Base-by-base conservation (phyloP, 1,140 invertebrate genomes). In the Ceratoteleas bidentatus region DNA sequence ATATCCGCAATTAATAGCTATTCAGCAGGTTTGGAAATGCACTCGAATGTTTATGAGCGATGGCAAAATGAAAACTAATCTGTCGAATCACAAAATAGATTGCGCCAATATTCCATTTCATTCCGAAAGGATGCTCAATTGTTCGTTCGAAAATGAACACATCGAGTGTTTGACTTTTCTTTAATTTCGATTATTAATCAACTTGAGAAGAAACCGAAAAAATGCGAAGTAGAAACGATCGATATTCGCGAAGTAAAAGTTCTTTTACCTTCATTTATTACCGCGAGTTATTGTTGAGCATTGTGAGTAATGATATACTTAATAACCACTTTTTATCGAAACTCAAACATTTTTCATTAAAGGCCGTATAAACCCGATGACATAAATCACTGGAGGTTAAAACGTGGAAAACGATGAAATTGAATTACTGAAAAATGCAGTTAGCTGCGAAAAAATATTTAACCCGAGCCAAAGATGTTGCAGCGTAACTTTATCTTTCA, bases 401-500 rank as follows among this genome's bases (percentile, higher is more conserved):
- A 52, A 56, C 38, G 73, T 62, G 47, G 49, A 69, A 70, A 70
- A 78, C 52, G 38, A 69, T 45, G 65, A 64, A 78, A 78, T 53
- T 78, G 53, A 78, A 78, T 78, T 60, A 65, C 53, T 62, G 66
- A 58, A 78, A 80, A 80, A 73, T 70, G 47, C 56, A 60, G 72
- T 69, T 65, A 50, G 43, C 16, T 60, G 24, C 10, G 38, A 57
- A 78, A 70, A 78, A 78, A 77, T 77, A 56, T 40, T 69, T 77
- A 64, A 69, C 65, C 38, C 43, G 52, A 65, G 49, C 65, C 65
- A 53, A 61, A 49, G 61, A 73, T 73, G 62, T 47, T 61, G 60
- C 56, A 33, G 33, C 34, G 64, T 68, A 80, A 80, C 76, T 73
- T 79, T 47, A 73, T 73, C 68, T 70, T 72, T 36, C 36, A 52